Base-by-base conservation (phyloP, 2,797 vertebrate genomes). In the Dicrostonyx torquatus region DNA sequence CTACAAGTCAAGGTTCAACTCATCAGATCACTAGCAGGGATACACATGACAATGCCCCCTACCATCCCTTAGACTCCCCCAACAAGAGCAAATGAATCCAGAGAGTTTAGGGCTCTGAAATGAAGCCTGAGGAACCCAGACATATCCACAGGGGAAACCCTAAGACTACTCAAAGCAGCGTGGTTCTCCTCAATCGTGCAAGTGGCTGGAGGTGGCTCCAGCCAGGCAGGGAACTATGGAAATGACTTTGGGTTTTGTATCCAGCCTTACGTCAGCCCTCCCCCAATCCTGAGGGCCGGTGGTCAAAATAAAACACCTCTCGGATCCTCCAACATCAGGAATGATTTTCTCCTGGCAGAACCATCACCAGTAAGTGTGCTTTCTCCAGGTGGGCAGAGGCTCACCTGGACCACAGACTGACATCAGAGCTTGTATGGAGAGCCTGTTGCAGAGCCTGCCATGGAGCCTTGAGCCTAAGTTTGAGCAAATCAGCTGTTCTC, bases 131-230 rank as follows among this genome's bases (percentile, higher is more conserved):
- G 17, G 14, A 4, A 64, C 50, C 9, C 17, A 4, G 5, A 26
- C 31, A 73, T 40, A 53, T 2, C 11, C 50, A 24, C 17, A 79
- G 12, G 82, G 17, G 29, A 12, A 14, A 53, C 8, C 7, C 11
- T 2, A 31, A 58, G 37, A 13, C 29, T 2, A 0, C 24, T 1
- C 9, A 58, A 34, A 5, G 5, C 40, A 20, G 3, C 3, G 11
- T 9, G 0, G 12, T 5, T 68, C 53, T 72, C 14, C 9, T 11
- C 14, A 37, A 4, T 31, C 1, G 1, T 7, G 11, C 31, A 6
- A 45, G 18, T 11, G 3, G 43, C 50, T 6, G 14, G 76, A 58
- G n/a, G 62, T 17, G 60, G 53, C 17, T 2, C 10, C 8, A 6
- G 4, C 29, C 50, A 18, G 14, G n/a, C n/a, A 79, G 72, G 73